Evolutionary conservation across 2,888 invertebrate genomes (phyloP).

Genomic region (Mimas tiliae): DNA sequence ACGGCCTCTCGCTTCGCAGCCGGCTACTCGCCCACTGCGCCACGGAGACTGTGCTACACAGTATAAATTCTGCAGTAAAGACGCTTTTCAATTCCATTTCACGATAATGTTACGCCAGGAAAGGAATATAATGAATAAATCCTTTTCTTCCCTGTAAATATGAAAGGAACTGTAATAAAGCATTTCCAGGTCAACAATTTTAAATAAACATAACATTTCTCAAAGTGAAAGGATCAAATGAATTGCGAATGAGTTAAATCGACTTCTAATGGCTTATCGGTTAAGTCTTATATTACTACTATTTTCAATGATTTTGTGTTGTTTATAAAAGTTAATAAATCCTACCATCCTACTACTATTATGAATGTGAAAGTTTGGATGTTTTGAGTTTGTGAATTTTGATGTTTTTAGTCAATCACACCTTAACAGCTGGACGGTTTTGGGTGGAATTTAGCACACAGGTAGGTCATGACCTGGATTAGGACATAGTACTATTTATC

Average conservation of each 20-base stretch:
- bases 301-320: not conserved
- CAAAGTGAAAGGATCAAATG: not conserved
- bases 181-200: conserved; percentile 4
- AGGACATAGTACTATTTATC: no score
- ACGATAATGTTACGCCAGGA: not conserved
- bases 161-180: conserved; percentile 1
- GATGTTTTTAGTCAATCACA: no score
- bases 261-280: not conserved
- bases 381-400: no score
- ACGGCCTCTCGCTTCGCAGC: no score
- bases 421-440: no score
- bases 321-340: no score
- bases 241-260: not conserved
- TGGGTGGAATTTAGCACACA: no score
- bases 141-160: not conserved
- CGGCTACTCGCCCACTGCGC: no score
- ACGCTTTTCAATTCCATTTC: not conserved
- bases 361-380: no score
- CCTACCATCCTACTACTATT: no score
- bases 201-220: conserved; percentile 1
- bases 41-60: no score
- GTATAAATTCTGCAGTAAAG: not conserved
- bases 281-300: not conserved
- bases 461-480: no score
- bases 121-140: conserved; percentile 7